phyloP scores from a whole-genome alignment of 1,140 invertebrate species.

The Alviniconcha marisindica region DNA sequence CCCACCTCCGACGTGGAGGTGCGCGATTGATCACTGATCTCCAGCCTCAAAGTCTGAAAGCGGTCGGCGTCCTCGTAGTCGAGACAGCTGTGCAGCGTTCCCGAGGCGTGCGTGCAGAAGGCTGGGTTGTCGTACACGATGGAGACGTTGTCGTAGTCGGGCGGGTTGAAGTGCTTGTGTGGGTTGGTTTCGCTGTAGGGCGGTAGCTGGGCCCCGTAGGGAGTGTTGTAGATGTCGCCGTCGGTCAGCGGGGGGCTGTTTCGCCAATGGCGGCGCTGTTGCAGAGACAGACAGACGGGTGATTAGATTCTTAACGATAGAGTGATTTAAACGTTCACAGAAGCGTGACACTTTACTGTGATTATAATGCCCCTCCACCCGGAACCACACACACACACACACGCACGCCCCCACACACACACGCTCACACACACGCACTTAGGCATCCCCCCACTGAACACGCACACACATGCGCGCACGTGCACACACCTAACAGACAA shows the following conservation, averaged over 20 bases:
- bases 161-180: constrained; percentile 60
- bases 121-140: constrained; percentile 34
- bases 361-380: too few species aligned
- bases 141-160: constrained; percentile 59
- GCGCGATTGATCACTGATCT: background rate
- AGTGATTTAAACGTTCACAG: too few species aligned
- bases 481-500: background rate
- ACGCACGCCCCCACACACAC: background rate
- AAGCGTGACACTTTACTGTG: too few species aligned
- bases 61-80: background rate
- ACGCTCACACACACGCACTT: background rate
- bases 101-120: constrained; percentile 40
- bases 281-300: too few species aligned
- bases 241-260: constrained; percentile 47
- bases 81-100: background rate
- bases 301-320: too few species aligned
- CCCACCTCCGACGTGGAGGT: background rate
- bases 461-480: background rate
- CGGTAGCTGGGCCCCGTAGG: constrained; percentile 64
- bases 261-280: constrained; percentile 36
- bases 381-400: background rate
- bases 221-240: constrained; percentile 61
- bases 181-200: constrained; percentile 60
- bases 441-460: background rate
- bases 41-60: constrained; percentile 9